Evolutionary conservation across 2,797 vertebrate species (phyloP).

Genomic region (Argentina silus): DNA sequence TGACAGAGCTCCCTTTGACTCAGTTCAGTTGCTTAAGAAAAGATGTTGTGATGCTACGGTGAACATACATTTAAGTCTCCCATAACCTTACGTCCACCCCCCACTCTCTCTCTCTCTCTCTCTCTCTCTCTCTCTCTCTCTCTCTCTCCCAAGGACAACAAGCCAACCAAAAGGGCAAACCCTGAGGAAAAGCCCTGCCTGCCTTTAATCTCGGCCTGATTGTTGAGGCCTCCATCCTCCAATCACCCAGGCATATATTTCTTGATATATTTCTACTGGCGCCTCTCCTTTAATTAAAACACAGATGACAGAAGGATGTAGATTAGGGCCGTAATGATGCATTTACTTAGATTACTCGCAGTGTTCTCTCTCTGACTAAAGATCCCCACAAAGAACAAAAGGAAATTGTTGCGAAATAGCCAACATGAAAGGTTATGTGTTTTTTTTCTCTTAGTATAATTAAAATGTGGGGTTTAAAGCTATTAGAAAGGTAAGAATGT

Average conservation of each 20-base stretch:
- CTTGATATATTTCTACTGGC: slow-evolving; percentile 82
- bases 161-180: slow-evolving; percentile 68
- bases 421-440: slow-evolving; percentile 79
- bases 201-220: slow-evolving; percentile 90
- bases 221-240: slow-evolving; percentile 80
- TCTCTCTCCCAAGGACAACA: slow-evolving; percentile 52
- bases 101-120: slow-evolving; percentile 19
- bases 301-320: slow-evolving; percentile 92
- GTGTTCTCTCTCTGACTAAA: slow-evolving; percentile 83
- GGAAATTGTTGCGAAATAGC: slow-evolving; percentile 83
- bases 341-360: slow-evolving; percentile 92
- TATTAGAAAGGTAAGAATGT: slow-evolving; percentile 50
- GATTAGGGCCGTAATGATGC: slow-evolving; percentile 89
- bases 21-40: slow-evolving; percentile 56
- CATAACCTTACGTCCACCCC: slow-evolving; percentile 41
- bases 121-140: slow-evolving; percentile 25
- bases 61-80: slow-evolving; percentile 54
- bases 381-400: slow-evolving; percentile 87
- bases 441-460: slow-evolving; percentile 40
- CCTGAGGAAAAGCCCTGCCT: slow-evolving; percentile 58
- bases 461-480: slow-evolving; percentile 68
- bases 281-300: slow-evolving; percentile 94
- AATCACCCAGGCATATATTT: slow-evolving; percentile 80
- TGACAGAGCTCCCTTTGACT: slow-evolving; percentile 56
- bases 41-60: slow-evolving; percentile 54